Evolutionary conservation across 2,113 vertebrate genomes (phyloP), one percentile per base, ranked within the genome.

Genomic region (Eulemur macaco): DNA sequence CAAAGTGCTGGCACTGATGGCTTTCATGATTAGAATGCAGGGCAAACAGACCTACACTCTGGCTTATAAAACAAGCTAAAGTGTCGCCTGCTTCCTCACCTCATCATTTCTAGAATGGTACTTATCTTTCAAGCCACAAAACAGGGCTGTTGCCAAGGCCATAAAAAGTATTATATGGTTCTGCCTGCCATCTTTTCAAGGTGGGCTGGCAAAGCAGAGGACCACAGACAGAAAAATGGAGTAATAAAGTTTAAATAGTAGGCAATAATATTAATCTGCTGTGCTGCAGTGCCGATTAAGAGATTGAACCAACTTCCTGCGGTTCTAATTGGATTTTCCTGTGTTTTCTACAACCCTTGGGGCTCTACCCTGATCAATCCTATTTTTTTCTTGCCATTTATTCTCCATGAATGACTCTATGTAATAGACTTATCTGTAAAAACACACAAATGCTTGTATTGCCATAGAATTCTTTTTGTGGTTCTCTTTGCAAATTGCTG

Each of bases 261-360:
- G 98, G 98, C 97, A 96, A 96, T 98, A 98, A 98, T 98, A 99
- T 98, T 98, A 98, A 98, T 98, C 98, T 98, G 97, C 97, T 98
- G 98, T 97, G 96, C 98, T 98, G 98, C 96, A 97, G 97, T 97
- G 96, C 96, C 27, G 86, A 98, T 98, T 98, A 98, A 98, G 97
- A 98, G 98, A 98, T 87, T 98, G 98, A 98, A 98, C 97, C 97
- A 98, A 95, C 92, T 98, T 93, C 97, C 98, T 84, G 95, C 69
- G 97, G 98, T 97, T 98, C 96, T 98, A 98, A 99, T 98, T 99
- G 98, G 98, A 98, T 98, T 99, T 98, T 97, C 91, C 91, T 96
- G 90, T 97, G 97, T 97, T 98, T 98, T 97, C 95, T 96, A 91
- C 94, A 98, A 50, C 91, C 73, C 96, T 96, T 92, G 83, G 96